phyloP scores from a whole-genome alignment of 2,797 vertebrate genomes.

The Sebastes alutus region DNA sequence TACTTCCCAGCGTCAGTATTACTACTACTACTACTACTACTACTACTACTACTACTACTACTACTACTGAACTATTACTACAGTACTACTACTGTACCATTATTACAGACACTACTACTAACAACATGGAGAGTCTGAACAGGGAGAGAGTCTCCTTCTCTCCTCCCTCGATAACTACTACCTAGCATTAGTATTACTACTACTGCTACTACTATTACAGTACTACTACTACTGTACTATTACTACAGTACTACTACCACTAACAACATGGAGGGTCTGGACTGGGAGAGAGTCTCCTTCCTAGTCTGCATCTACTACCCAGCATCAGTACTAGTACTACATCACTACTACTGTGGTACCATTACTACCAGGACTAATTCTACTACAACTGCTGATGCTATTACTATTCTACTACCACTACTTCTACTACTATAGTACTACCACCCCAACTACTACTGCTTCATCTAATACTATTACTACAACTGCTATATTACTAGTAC shows the following conservation, averaged over 20 bases:
- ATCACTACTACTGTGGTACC: not conserved
- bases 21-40: not conserved
- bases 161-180: slow-evolving; percentile 78
- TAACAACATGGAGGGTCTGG: slow-evolving; percentile 56
- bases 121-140: slow-evolving; percentile 50
- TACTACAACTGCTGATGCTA: not conserved
- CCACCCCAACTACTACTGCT: not conserved
- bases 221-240: not conserved
- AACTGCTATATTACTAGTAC: not conserved
- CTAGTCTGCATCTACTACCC: slow-evolving; percentile 42
- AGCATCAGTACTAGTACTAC: not conserved
- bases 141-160: slow-evolving; percentile 38
- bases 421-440: not conserved
- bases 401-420: accelerated
- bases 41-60: not conserved
- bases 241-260: not conserved
- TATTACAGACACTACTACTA: not conserved
- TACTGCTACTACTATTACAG: not conserved
- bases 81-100: not conserved
- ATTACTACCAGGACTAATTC: not conserved
- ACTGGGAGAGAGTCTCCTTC: slow-evolving; percentile 39
- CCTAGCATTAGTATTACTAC: slow-evolving; percentile 71
- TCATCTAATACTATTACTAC: slow-evolving; percentile 67
- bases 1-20: slow-evolving; percentile 79
- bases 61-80: not conserved